These are phyloP conservation scores for Eupeodes latifasciatus DNA, from an alignment of 2,888 invertebrate genomes.

Conservation along the genomic window DNA sequence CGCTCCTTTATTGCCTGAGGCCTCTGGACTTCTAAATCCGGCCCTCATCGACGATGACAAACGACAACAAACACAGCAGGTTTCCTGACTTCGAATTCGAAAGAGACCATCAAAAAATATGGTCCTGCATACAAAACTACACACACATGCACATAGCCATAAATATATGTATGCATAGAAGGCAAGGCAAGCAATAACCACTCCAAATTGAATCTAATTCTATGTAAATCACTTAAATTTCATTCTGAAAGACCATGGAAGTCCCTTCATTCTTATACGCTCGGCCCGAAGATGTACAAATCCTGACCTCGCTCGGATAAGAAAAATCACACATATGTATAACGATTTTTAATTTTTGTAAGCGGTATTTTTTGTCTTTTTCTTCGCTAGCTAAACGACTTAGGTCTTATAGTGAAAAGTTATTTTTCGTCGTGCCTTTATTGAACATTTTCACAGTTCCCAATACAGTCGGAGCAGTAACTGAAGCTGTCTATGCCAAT, in stretches of 20 bases:
- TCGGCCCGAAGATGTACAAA: not conserved
- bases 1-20: no score
- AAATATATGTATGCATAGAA: not conserved
- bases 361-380: not conserved
- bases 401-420: not conserved
- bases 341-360: not conserved
- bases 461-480: not conserved
- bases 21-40: no score
- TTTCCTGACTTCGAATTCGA: not conserved
- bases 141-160: not conserved
- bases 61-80: not conserved
- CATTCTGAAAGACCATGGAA: not conserved
- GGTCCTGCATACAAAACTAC: not conserved
- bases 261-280: not conserved
- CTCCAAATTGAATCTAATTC: slow-evolving; percentile 54
- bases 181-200: slow-evolving; percentile 34
- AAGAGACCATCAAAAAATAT: not conserved
- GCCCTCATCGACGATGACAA: slow-evolving; percentile 2
- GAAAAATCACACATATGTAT: not conserved
- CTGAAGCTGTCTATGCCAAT: no score
- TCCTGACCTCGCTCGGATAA: no score
- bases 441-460: not conserved
- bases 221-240: slow-evolving; percentile 60
- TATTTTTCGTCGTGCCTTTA: not conserved
- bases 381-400: not conserved